A percentile compares a stretch with the other conserved stretches of the same genome.
Evolutionary conservation across 2,113 vertebrate genomes (phyloP).

Genomic region (Microcebus tavaratra): DNA sequence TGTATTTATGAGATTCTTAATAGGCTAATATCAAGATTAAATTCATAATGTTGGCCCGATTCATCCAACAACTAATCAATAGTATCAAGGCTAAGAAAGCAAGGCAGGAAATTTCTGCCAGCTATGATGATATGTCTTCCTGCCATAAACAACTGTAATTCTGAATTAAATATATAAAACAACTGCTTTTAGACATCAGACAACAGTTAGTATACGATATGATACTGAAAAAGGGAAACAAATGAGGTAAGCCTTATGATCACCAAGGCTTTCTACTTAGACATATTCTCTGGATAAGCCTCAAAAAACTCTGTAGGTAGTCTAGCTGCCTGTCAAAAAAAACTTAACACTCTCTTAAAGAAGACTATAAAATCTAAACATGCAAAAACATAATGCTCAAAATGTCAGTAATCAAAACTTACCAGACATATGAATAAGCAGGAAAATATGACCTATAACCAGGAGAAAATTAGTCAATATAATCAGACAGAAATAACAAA

Average conservation of each 20-base stretch:
- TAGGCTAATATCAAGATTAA: constrained; percentile 5
- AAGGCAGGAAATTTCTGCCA: not conserved
- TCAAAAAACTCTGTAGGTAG: not conserved
- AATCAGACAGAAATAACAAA: constrained; percentile 1
- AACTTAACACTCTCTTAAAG: not conserved
- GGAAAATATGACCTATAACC: not conserved
- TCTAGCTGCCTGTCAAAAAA: not conserved
- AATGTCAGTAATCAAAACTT: not conserved
- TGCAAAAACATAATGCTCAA: not conserved
- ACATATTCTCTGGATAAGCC: not conserved
- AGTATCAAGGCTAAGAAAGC: not conserved
- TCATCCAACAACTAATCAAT: constrained; percentile 9
- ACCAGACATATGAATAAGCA: not conserved
- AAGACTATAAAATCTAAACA: not conserved
- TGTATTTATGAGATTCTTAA: constrained; percentile 12
- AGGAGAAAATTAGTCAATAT: not conserved
- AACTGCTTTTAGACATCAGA: not conserved
- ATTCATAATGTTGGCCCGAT: not conserved
- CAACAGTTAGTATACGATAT: not conserved
- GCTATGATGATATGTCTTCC: not conserved
- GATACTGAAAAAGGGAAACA: not conserved
- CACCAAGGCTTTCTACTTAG: not conserved
- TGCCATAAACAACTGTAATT: not conserved
- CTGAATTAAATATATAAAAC: constrained; percentile 6
- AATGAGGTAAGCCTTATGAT: not conserved